Evolutionary conservation across 1,140 invertebrate species (phyloP).

Genomic region (Drosophila jambulina): DNA sequence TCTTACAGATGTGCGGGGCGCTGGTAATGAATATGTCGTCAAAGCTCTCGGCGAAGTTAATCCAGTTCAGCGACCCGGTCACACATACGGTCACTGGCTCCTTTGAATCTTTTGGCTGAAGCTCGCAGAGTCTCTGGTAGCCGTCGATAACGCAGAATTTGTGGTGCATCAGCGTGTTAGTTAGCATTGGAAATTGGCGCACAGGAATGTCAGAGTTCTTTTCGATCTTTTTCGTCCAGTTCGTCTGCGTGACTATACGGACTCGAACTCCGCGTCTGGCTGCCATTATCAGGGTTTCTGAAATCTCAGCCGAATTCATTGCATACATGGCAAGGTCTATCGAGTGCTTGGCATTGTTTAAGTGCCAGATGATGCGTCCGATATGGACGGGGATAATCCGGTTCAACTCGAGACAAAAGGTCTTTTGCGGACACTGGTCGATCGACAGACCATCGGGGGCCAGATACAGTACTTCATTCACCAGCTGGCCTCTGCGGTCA

Average conservation of each 20-base stretch:
- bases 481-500: not conserved
- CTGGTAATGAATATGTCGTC: slow-evolving; percentile 37
- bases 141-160: slow-evolving; percentile 52
- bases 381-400: not conserved
- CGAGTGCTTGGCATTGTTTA: slow-evolving; percentile 9
- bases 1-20: slow-evolving; percentile 6
- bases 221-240: not conserved
- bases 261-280: slow-evolving; percentile 25
- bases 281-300: not conserved
- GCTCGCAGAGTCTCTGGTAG: not conserved
- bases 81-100: slow-evolving; percentile 8
- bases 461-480: slow-evolving; percentile 7
- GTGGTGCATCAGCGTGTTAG: slow-evolving; percentile 26
- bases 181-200: not conserved
- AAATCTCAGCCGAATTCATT: slow-evolving; percentile 5
- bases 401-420: not conserved
- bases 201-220: not conserved
- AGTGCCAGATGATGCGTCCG: not conserved
- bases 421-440: not conserved
- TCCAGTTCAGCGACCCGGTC: slow-evolving; percentile 40
- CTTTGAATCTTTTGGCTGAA: not conserved
- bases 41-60: slow-evolving; percentile 1
- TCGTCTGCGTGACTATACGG: slow-evolving; percentile 15
- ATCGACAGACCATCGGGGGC: not conserved
- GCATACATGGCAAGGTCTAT: slow-evolving; percentile 41